Base-by-base conservation (phyloP, 1,140 invertebrate species). In the Hesperophylax magnus region DNA sequence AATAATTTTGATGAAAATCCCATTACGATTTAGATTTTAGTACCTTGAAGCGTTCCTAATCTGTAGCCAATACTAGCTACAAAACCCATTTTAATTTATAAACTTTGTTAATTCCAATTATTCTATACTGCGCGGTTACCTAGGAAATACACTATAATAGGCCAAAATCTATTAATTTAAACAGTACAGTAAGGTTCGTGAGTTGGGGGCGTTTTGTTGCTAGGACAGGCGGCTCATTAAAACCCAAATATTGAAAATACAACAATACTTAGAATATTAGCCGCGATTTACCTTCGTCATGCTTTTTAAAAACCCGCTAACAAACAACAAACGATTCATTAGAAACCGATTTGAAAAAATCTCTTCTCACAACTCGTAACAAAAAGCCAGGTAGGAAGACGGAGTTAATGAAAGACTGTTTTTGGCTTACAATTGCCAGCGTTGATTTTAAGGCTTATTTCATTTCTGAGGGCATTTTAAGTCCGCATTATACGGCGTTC, bases 271-370 rank as follows among this genome's bases (percentile, higher is more conserved):
- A 18, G 69, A 72, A 72, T 52, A 72, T 72, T 72, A 52, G 17
- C 69, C 8, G 20, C 22, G 69, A 52, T 52, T 72, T 52, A 20
- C 34, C 69, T 22, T 22, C 39, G 69, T 72, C 69, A 72, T 72
- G 34, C 39, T 72, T 72, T 72, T 72, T 72, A 72, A 72, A 72
- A 72, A 72, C 69, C 69, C 69, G 14, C 14, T 34, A 65, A 17
- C 63, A 27, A 65, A 31, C 24, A 72, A 72, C 47, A 72, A 72
- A 72, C 47, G 69, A 8, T 53, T 72, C 69, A 72, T 72, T 72
- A 67, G 17, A 8, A 34, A 27, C 63, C 31, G 22, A n/a, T 67
- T 31, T n/a, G 63, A n/a, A 31, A 34, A 67, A 67, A 67, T 47
- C 39, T 14, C 9, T 14, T 47, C 11, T 47, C 39, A 47, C 39